A percentile compares a stretch with the other conserved stretches of the same genome.
Conservation (phyloP, 2,113 vertebrate species). For the Pagrus major region DNA sequence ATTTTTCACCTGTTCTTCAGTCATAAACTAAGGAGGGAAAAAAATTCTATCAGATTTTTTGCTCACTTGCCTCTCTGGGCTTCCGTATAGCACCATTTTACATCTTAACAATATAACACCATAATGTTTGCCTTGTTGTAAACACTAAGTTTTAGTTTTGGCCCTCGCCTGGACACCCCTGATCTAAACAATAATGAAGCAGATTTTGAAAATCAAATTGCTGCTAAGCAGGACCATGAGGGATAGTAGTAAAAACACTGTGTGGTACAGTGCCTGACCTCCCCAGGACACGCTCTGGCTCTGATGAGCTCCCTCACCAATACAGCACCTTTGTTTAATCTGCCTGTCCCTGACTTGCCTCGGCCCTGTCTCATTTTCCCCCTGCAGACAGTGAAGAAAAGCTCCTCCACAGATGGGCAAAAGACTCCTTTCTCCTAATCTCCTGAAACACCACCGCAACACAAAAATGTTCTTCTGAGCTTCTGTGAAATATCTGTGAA, state of each 20-base stretch:
- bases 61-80: too few relatives aligned
- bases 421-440: slow-evolving; percentile 62
- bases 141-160: too few relatives aligned
- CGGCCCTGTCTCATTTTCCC: slow-evolving; percentile 50
- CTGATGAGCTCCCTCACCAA: slow-evolving; percentile 36
- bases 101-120: too few relatives aligned
- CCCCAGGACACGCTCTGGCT: not conserved
- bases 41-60: too few relatives aligned
- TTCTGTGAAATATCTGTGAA: slow-evolving; percentile 79
- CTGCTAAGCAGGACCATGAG: slow-evolving; percentile 56
- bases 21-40: too few relatives aligned
- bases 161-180: too few relatives aligned
- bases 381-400: slow-evolving; percentile 45
- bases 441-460: slow-evolving; percentile 67
- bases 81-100: too few relatives aligned
- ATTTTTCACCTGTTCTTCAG: too few relatives aligned
- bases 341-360: slow-evolving; percentile 34
- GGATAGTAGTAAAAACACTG: slow-evolving; percentile 23
- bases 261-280: not conserved
- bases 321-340: slow-evolving; percentile 52
- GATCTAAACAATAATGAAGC: too few relatives aligned
- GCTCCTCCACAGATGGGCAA: slow-evolving; percentile 26
- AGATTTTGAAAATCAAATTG: slow-evolving; percentile 39
- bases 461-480: slow-evolving; percentile 69
- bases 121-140: too few relatives aligned